Conservation (phyloP, 2,113 vertebrate species). For the Euleptes europaea region DNA sequence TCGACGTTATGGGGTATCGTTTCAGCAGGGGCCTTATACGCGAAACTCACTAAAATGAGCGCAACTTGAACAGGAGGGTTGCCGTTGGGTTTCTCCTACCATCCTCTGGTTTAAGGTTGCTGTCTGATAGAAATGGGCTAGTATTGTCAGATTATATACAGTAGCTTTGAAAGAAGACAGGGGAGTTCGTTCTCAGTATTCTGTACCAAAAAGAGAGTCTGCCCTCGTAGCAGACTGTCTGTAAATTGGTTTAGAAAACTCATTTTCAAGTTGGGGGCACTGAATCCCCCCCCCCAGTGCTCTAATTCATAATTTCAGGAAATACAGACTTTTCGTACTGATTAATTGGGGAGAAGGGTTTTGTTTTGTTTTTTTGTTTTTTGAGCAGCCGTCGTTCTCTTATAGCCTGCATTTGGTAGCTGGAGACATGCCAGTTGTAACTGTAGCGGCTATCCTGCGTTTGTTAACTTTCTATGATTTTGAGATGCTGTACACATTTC, state of each 20-base stretch:
- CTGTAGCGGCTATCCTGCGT: conserved; percentile 36
- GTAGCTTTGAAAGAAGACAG: neutral
- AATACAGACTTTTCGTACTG: neutral
- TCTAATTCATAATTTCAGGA: neutral
- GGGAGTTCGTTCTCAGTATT: neutral
- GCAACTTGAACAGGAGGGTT: neutral
- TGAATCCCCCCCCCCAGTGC: neutral
- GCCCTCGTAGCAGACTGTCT: neutral
- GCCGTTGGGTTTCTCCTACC: neutral
- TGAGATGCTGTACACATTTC: conserved; percentile 37
- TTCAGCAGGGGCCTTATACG: neutral
- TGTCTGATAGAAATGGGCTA: neutral
- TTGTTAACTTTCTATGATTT: conserved; percentile 37
- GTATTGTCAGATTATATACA: neutral
- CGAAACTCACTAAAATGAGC: neutral
- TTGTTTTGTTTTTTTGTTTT: conserved; percentile 11
- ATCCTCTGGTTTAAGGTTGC: neutral
- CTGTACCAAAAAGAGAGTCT: conserved; percentile 32
- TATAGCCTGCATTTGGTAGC: neutral
- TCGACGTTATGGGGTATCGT: neutral
- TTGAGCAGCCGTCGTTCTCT: neutral
- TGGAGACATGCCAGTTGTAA: neutral
- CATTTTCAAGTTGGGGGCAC: neutral
- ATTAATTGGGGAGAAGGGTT: neutral
- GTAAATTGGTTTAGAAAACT: conserved; percentile 24